Conservation (phyloP, 2,888 invertebrate genomes). For the Pyrrhia umbra region DNA sequence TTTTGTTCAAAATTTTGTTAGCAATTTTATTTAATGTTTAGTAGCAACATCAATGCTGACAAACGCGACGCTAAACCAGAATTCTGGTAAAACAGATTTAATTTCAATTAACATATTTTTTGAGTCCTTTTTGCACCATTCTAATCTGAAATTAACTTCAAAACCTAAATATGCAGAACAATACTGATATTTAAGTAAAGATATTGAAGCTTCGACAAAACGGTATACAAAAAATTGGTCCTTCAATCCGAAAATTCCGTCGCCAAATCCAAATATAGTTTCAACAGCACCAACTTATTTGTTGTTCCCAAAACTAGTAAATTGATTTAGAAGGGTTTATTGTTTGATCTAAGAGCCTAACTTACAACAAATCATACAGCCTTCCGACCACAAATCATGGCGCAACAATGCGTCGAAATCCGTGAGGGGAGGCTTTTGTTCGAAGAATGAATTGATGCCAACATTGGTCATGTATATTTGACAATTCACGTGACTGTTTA, state of each 20-base stretch:
- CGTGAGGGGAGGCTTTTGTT: constrained; percentile 36
- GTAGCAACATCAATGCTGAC: constrained; percentile 19
- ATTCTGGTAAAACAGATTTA: not conserved
- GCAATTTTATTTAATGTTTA: constrained; percentile 45
- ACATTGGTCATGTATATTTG: constrained; percentile 28
- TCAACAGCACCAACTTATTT: constrained; percentile 16
- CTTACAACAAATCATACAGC: constrained; percentile 53
- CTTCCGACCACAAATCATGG: constrained; percentile 56
- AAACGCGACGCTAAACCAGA: constrained; percentile 11
- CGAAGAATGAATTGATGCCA: constrained; percentile 26
- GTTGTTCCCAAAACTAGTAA: constrained; percentile 36
- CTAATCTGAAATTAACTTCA: not conserved
- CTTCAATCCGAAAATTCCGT: not conserved
- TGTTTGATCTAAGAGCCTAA: constrained; percentile 50
- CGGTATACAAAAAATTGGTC: constrained; percentile 1
- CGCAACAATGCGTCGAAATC: constrained; percentile 49
- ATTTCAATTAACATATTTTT: constrained; percentile 1
- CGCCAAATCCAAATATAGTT: constrained; percentile 19
- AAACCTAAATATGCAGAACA: too few relatives aligned
- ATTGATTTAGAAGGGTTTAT: constrained; percentile 53
- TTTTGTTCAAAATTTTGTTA: constrained; percentile 37
- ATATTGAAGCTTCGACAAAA: too few relatives aligned
- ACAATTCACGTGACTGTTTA: constrained; percentile 11
- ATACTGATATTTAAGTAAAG: not conserved
- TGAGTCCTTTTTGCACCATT: too few relatives aligned